Conservation (phyloP, 2,888 invertebrate species). For the Adelphocoris suturalis region DNA sequence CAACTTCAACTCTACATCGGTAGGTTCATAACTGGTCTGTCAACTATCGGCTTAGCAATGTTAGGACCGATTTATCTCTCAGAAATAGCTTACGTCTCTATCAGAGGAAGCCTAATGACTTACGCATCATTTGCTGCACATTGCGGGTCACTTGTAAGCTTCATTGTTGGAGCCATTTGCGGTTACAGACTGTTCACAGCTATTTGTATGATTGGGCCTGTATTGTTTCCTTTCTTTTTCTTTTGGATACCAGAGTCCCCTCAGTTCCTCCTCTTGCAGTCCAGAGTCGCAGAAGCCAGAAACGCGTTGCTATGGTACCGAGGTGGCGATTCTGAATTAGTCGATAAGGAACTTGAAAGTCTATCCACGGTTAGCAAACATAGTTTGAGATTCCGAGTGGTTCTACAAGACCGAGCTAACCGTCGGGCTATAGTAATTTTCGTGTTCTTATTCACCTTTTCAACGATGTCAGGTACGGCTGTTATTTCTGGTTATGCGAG, state of each 20-base stretch:
- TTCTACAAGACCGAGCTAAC: slow-evolving; percentile 36
- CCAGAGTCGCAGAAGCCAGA: slow-evolving; percentile 30
- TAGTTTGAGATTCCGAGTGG: slow-evolving; percentile 4
- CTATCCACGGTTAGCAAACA: slow-evolving; percentile 10
- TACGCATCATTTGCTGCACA: slow-evolving; percentile 49
- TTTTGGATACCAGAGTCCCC: slow-evolving; percentile 57
- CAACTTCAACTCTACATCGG: slow-evolving; percentile 55
- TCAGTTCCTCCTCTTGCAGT: slow-evolving; percentile 46
- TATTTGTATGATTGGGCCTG: slow-evolving; percentile 41
- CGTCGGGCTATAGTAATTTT: slow-evolving; percentile 40
- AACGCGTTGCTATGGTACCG: slow-evolving; percentile 49
- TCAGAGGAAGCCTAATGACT: slow-evolving; percentile 53
- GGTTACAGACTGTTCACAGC: slow-evolving; percentile 56
- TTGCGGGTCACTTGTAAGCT: slow-evolving; percentile 32
- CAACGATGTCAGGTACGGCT: slow-evolving; percentile 45
- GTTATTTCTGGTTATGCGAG: slow-evolving; percentile 63
- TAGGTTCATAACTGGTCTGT: slow-evolving; percentile 17
- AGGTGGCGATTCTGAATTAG: slow-evolving; percentile 20
- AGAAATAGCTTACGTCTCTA: slow-evolving; percentile 47
- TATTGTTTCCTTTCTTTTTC: slow-evolving; percentile 41
- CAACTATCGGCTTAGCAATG: slow-evolving; percentile 50
- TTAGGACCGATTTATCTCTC: slow-evolving; percentile 54
- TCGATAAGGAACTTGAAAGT: slow-evolving; percentile 25
- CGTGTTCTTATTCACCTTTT: slow-evolving; percentile 50
- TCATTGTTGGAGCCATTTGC: slow-evolving; percentile 55